Percentiles rank a stretch among this genome's conserved stretches.
phyloP scores from a whole-genome alignment of 1,140 invertebrate species.

The Drosophila setifemur region DNA sequence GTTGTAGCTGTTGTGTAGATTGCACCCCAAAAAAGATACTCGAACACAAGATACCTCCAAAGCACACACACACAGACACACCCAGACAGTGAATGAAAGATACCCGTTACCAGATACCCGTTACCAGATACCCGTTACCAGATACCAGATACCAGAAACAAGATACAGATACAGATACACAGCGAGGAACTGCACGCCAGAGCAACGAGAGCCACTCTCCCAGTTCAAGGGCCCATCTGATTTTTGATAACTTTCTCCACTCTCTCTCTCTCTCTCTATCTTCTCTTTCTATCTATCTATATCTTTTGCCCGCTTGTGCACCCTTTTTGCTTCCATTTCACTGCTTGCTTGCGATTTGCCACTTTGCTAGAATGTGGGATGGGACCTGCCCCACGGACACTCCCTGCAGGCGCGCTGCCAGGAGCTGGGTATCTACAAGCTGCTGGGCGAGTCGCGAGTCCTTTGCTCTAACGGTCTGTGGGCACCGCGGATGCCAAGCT shows the following conservation, averaged over 20 bases:
- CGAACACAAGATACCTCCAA: constrained; percentile 2
- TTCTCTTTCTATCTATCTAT: constrained; percentile 2
- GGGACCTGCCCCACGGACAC: constrained; percentile 86
- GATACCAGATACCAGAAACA: not conserved
- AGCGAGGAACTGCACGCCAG: constrained; percentile 34
- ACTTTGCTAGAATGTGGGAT: constrained; percentile 73
- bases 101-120: not conserved
- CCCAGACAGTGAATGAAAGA: not conserved
- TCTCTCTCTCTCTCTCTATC: constrained; percentile 34
- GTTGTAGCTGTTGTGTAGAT: constrained; percentile 44
- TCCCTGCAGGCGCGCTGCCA: constrained; percentile 88
- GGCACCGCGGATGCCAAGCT: constrained; percentile 88
- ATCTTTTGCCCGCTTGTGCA: constrained; percentile 2
- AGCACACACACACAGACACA: constrained; percentile 26
- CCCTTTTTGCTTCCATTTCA: not conserved
- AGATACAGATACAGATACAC: constrained; percentile 12
- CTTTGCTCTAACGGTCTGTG: constrained; percentile 91
- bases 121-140: not conserved
- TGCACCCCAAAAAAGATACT: constrained; percentile 19
- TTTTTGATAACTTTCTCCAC: constrained; percentile 49
- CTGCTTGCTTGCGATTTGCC: constrained; percentile 2
- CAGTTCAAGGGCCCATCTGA: constrained; percentile 22
- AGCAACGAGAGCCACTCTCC: constrained; percentile 26
- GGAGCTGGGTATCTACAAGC: constrained; percentile 91
- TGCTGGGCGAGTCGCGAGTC: constrained; percentile 87